These are phyloP conservation scores for Aleadryas rufinucha DNA, from an alignment of 2,113 vertebrate species.

Conservation along the genomic window DNA sequence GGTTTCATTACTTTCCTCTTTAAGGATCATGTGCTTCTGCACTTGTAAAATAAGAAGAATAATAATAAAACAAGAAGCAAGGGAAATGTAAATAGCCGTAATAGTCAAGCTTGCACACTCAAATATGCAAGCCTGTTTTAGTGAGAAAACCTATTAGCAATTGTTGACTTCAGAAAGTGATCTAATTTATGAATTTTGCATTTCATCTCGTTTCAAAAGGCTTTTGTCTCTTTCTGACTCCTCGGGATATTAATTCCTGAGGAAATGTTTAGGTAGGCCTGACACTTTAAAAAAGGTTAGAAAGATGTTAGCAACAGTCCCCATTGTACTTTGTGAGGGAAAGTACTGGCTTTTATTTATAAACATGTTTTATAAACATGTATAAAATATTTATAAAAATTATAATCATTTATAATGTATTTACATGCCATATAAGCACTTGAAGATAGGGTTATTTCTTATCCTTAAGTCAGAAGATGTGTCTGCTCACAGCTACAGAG, in stretches of 20 bases:
- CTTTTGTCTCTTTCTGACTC: background rate
- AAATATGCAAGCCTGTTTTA: background rate
- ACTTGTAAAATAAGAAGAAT: background rate
- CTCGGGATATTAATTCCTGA: background rate
- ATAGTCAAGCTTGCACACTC: background rate
- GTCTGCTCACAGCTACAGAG: background rate
- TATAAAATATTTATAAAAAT: background rate
- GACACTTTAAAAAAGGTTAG: background rate
- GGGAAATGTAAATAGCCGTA: background rate
- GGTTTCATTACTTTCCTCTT: background rate
- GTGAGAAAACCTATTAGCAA: background rate
- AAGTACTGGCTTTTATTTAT: background rate
- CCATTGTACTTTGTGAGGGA: background rate
- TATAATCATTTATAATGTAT: background rate
- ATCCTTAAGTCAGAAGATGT: background rate
- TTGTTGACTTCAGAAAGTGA: background rate
- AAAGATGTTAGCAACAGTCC: background rate
- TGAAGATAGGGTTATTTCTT: background rate
- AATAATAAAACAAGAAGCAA: background rate
- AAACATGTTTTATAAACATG: background rate
- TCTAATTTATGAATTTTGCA: background rate
- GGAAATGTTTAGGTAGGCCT: background rate
- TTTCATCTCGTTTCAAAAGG: background rate
- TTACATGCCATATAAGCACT: background rate
- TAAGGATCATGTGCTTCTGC: background rate